These are phyloP conservation scores for Catonia carolina DNA, from an alignment of 2,888 invertebrate species.

Conservation along the genomic window DNA sequence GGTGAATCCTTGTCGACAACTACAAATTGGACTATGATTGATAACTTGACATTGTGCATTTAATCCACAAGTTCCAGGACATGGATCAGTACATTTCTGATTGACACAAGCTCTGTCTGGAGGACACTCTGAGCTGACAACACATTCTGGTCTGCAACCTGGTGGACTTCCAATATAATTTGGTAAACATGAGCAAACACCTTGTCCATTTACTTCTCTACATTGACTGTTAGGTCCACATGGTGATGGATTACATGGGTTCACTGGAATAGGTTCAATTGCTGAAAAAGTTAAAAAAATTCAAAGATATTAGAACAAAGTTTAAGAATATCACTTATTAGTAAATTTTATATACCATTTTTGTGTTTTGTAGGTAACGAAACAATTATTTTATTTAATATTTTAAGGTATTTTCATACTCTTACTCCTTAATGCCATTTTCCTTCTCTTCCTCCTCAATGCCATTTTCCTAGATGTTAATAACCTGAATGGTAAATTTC, in stretches of 20 bases:
- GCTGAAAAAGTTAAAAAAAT: constrained; percentile 22
- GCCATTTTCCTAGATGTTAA: no score
- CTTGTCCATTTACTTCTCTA: constrained; percentile 54
- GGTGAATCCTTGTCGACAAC: constrained; percentile 46
- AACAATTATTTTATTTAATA: no score
- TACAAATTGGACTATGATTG: constrained; percentile 52
- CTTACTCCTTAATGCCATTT: no score
- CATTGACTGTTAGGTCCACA: constrained; percentile 68
- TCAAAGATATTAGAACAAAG: constrained; percentile 5
- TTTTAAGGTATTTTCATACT: no score
- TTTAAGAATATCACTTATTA: no score
- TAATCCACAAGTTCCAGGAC: constrained; percentile 51
- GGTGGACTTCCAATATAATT: constrained; percentile 67
- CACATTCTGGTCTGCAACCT: constrained; percentile 60
- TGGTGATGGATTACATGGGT: constrained; percentile 57
- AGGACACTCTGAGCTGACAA: constrained; percentile 55
- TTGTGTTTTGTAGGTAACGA: no score
- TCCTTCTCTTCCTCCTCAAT: no score
- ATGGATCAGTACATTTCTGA: constrained; percentile 59
- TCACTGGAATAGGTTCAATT: constrained; percentile 37
- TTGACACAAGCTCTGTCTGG: constrained; percentile 55
- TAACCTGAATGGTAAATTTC: no score
- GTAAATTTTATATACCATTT: no score
- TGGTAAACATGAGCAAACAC: constrained; percentile 60
- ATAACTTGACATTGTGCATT: constrained; percentile 51